Percentiles rank a stretch among this genome's conserved stretches.
These are phyloP conservation scores for Mesitornis unicolor DNA, from an alignment of 2,113 vertebrate species.

Conservation along the genomic window DNA sequence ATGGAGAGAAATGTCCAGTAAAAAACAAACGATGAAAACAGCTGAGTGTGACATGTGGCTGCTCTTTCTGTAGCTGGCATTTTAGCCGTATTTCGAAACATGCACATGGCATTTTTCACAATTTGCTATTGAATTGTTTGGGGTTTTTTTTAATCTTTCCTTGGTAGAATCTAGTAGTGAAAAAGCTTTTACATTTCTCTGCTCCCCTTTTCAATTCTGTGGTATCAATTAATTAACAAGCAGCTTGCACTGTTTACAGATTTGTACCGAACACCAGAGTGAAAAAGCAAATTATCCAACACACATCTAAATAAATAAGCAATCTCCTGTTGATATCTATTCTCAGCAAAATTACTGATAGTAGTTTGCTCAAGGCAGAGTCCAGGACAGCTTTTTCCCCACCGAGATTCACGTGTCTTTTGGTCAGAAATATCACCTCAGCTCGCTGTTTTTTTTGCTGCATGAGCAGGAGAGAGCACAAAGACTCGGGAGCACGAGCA, in stretches of 20 bases:
- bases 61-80: fast-evolving
- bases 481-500: neutral
- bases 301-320: neutral
- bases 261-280: neutral
- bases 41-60: fast-evolving
- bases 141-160: neutral
- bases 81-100: neutral
- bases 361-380: constrained; percentile 20
- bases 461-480: neutral
- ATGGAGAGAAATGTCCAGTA: neutral
- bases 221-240: neutral
- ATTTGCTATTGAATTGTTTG: neutral
- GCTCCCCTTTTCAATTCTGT: neutral
- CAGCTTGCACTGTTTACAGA: neutral
- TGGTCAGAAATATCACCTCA: neutral
- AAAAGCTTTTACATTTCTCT: neutral
- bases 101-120: neutral
- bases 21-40: neutral
- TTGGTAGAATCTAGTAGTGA: neutral
- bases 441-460: neutral
- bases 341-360: neutral
- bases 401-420: neutral
- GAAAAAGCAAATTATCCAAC: neutral
- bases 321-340: neutral
- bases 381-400: neutral